A percentile compares a stretch with the other conserved stretches of the same genome.
These are phyloP conservation scores for Eutrigla gurnardus DNA, from an alignment of 2,797 vertebrate genomes.

Conservation along the genomic window DNA sequence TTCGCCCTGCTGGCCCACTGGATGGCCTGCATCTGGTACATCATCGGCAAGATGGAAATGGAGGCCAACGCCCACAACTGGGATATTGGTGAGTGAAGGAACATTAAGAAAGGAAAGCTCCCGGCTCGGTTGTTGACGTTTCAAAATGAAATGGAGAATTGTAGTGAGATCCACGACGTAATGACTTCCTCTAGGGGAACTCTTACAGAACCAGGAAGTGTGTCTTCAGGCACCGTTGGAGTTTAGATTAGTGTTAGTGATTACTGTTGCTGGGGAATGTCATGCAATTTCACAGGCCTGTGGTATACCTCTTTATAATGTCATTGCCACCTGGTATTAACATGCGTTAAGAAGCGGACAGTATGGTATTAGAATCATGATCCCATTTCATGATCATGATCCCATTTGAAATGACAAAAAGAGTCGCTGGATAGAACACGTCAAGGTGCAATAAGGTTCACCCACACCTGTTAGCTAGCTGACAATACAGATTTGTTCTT, in stretches of 20 bases:
- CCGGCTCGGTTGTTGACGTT: neutral
- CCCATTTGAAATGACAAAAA: neutral
- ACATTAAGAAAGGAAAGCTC: neutral
- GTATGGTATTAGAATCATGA: neutral
- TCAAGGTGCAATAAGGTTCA: too few relatives aligned
- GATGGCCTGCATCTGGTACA: constrained; percentile 99
- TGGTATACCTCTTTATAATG: neutral
- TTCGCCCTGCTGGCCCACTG: constrained; percentile 97
- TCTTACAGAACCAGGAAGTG: constrained; percentile 8
- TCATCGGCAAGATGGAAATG: constrained; percentile 98
- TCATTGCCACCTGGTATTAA: neutral
- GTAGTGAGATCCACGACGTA: neutral
- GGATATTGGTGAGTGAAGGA: constrained; percentile 91
- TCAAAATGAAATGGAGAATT: neutral
- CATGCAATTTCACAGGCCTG: neutral
- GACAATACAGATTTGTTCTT: neutral
- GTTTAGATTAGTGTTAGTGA: neutral
- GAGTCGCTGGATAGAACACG: neutral
- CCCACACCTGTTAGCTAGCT: too few relatives aligned
- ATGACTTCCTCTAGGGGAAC: neutral
- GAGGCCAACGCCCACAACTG: constrained; percentile 93
- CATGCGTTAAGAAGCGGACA: neutral
- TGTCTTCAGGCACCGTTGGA: constrained; percentile 5
- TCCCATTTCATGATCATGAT: neutral
- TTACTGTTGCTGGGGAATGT: neutral